These are phyloP conservation scores for Taenaris catops DNA, from an alignment of 2,888 invertebrate species.

Conservation along the genomic window DNA sequence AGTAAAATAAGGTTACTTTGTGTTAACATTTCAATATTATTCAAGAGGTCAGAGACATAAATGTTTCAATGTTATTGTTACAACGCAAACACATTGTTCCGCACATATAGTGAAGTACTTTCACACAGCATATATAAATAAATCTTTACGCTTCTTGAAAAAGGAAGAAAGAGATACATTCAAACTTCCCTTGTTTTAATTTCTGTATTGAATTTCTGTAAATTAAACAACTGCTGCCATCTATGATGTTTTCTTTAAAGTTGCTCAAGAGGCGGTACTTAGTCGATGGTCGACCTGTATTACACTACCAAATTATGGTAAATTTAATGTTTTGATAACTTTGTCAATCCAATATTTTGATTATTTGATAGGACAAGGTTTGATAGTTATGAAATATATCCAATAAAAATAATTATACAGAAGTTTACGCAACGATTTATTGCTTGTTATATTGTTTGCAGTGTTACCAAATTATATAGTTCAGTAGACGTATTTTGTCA, in stretches of 20 bases:
- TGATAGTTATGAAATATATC: slow-evolving; percentile 4
- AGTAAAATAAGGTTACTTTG: no score
- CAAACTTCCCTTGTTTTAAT: slow-evolving; percentile 32
- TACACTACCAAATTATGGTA: slow-evolving; percentile 7
- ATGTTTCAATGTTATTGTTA: slow-evolving; percentile 16
- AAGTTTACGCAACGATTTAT: slow-evolving; percentile 12
- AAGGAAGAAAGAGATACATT: slow-evolving; percentile 56
- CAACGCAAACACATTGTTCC: slow-evolving; percentile 17
- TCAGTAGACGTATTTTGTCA: slow-evolving; percentile 19
- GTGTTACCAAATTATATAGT: slow-evolving; percentile 22
- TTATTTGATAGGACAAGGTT: slow-evolving; percentile 21
- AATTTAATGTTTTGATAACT: background rate
- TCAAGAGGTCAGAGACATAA: slow-evolving; percentile 18
- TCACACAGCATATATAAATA: slow-evolving; percentile 20
- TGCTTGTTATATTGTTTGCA: slow-evolving; percentile 20
- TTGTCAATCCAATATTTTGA: slow-evolving; percentile 12
- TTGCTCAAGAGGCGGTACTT: no score
- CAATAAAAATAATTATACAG: slow-evolving; percentile 13
- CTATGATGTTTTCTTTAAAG: slow-evolving; percentile 32
- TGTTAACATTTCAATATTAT: slow-evolving; percentile 39
- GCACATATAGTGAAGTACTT: slow-evolving; percentile 10
- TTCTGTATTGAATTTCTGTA: slow-evolving; percentile 54
- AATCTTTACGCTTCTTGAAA: slow-evolving; percentile 29
- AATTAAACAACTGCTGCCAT: slow-evolving; percentile 50
- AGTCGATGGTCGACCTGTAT: no score